Evolutionary conservation across 2,797 vertebrate genomes (phyloP).

Genomic region (Dermochelys coriacea): DNA sequence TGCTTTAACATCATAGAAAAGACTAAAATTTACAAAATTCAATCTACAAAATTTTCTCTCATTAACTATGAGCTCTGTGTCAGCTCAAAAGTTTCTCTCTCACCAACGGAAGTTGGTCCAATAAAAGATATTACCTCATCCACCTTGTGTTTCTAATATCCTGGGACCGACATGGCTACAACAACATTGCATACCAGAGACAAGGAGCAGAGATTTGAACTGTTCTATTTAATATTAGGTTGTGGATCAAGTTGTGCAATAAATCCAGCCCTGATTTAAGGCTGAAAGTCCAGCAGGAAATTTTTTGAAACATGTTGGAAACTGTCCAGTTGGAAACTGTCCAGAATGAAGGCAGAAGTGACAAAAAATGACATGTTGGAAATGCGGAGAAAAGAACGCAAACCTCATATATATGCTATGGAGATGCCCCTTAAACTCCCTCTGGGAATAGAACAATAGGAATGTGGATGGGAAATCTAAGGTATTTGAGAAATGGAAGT

Average conservation of each 20-base stretch:
- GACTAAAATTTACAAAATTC: conserved; percentile 11
- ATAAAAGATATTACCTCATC: not conserved
- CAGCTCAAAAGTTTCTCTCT: not conserved
- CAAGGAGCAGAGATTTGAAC: not conserved
- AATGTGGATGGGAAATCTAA: not conserved
- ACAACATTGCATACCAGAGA: not conserved
- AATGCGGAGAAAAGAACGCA: not conserved
- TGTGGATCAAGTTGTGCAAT: conserved; percentile 7
- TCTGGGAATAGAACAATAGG: not conserved
- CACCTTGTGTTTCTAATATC: not conserved
- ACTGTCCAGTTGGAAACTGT: conserved; percentile 20
- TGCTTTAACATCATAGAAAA: not conserved
- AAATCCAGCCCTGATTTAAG: conserved; percentile 15
- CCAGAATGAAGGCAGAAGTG: not conserved
- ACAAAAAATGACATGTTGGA: not conserved
- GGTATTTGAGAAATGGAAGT: not conserved
- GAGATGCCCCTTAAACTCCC: not conserved
- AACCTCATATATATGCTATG: not conserved
- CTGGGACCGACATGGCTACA: not conserved
- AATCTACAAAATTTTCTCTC: conserved; percentile 35
- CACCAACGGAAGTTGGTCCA: not conserved
- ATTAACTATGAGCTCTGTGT: conserved; percentile 15
- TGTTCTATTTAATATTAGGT: not conserved
- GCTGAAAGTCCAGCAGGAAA: conserved; percentile 1
- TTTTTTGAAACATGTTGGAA: conserved; percentile 12